A percentile compares a stretch with the other conserved stretches of the same genome.
phyloP scores from a whole-genome alignment of 2,113 vertebrate genomes.

The Mormyrus lacerda region DNA sequence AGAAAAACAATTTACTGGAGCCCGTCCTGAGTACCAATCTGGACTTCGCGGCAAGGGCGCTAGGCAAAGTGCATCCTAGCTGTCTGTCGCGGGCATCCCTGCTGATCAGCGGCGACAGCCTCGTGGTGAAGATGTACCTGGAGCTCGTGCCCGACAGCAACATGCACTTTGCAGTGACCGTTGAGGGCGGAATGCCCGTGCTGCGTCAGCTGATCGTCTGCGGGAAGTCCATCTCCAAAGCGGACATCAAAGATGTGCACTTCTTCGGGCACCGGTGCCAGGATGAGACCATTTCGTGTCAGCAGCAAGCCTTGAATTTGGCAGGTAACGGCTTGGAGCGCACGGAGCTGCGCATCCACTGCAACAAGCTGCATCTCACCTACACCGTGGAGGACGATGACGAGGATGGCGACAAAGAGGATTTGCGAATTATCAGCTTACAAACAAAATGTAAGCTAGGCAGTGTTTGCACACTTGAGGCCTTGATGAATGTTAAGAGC shows the following conservation, averaged over 20 bases:
- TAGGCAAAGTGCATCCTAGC: constrained; percentile 25
- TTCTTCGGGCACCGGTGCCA: constrained; percentile 31
- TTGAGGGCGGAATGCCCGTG: constrained; percentile 13
- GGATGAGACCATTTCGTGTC: constrained; percentile 29
- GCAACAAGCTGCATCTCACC: constrained; percentile 26
- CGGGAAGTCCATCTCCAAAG: background rate
- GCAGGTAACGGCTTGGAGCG: background rate
- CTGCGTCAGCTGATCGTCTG: constrained; percentile 26
- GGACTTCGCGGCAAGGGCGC: constrained; percentile 21
- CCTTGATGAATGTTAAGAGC: constrained; percentile 26
- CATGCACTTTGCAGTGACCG: constrained; percentile 21
- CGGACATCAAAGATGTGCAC: constrained; percentile 19
- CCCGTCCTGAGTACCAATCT: constrained; percentile 24
- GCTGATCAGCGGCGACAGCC: constrained; percentile 22
- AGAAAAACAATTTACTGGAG: constrained; percentile 27
- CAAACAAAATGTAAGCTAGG: constrained; percentile 12
- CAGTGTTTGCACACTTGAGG: constrained; percentile 18
- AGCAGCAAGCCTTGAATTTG: constrained; percentile 26
- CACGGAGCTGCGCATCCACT: constrained; percentile 27
- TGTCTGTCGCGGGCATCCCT: constrained; percentile 21
- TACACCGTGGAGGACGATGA: constrained; percentile 15
- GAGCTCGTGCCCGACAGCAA: background rate
- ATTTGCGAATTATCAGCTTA: background rate
- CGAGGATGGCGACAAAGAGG: background rate
- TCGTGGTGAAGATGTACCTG: constrained; percentile 23